Percentiles rank a stretch among this genome's conserved stretches.
These are phyloP conservation scores for Mola mola DNA, from an alignment of 2,113 vertebrate genomes.

Conservation along the genomic window DNA sequence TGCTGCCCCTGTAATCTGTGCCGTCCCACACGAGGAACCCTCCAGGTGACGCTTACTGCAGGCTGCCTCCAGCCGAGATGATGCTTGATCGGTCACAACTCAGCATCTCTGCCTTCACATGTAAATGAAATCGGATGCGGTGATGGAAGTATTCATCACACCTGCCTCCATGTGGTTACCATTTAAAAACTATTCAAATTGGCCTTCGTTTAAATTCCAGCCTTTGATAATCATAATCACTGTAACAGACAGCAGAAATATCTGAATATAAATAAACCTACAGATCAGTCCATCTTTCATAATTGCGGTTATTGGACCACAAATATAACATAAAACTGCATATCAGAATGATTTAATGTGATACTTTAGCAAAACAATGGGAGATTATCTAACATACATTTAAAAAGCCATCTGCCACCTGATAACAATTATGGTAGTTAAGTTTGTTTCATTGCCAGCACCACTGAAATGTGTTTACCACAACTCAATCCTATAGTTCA, in stretches of 20 bases:
- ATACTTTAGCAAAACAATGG: slow-evolving; percentile 11
- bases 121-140: slow-evolving; percentile 45
- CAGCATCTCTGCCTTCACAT: slow-evolving; percentile 33
- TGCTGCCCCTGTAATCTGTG: slow-evolving; percentile 53
- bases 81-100: slow-evolving; percentile 46
- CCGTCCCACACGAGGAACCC: slow-evolving; percentile 16
- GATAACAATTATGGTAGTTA: slow-evolving; percentile 39
- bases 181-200: slow-evolving; percentile 54
- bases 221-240: slow-evolving; percentile 40
- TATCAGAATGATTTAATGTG: slow-evolving; percentile 12
- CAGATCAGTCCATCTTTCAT: not conserved
- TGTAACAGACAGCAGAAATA: not conserved
- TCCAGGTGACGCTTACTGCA: slow-evolving; percentile 32
- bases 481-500: not conserved
- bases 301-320: not conserved
- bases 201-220: slow-evolving; percentile 35
- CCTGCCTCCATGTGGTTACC: slow-evolving; percentile 30
- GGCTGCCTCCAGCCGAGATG: slow-evolving; percentile 33
- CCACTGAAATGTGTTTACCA: slow-evolving; percentile 10
- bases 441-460: slow-evolving; percentile 28
- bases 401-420: slow-evolving; percentile 26
- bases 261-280: not conserved
- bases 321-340: slow-evolving; percentile 8
- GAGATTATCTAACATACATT: slow-evolving; percentile 32
- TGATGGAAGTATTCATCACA: slow-evolving; percentile 49